Base-by-base conservation (phyloP, 2,888 invertebrate species). In the Sarcophaga carnaria region DNA sequence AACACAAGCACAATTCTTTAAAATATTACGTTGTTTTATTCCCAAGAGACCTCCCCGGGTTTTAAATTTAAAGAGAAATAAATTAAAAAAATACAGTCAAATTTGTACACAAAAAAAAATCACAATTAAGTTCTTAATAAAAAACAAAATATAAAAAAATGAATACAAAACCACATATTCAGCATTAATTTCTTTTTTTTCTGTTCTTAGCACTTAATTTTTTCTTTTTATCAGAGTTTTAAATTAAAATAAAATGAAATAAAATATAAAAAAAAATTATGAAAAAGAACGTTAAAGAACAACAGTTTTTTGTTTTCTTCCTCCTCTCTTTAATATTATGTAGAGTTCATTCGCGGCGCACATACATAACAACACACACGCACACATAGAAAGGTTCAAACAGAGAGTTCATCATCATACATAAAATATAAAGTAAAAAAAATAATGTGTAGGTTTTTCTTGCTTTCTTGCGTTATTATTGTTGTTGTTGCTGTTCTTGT, bases 301-400 rank as follows among this genome's bases (percentile, higher is more conserved):
- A 37, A 37, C 37, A 8, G 47, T 72, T 71, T 77, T 47, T 76
- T 64, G 2, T 37, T n/a, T 59, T 59, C 59, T 59, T 59, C n/a
- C 37, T 79, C 60, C 37, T 63, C 59, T 80, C 69, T 84, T 45
- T 59, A 37, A 37, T 63, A 59, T 64, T 8, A 80, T 81, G 78
- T 59, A 67, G 78, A 86, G 83, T 86, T 86, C 80, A 86, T 74
- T 54, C 25, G 17, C 70, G n/a, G 37, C 25, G 12, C 25, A 64
- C 64, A 67, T 0, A 45, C 17, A 81, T 62, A 37, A 10, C 74
- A 12, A 22, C 66, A 27, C 54, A 11, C 62, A 71, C 49, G 71
- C 54, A 83, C 74, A 64, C 75, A 60, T 37, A 70, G 54, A 80
- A 83, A 83, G 78, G 83, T 87, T 87, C 87, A 84, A 81, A 81